A percentile compares a stretch with the other conserved stretches of the same genome.
Evolutionary conservation across 2,888 invertebrate genomes (phyloP).

Genomic region (Phytoseiulus persimilis): DNA sequence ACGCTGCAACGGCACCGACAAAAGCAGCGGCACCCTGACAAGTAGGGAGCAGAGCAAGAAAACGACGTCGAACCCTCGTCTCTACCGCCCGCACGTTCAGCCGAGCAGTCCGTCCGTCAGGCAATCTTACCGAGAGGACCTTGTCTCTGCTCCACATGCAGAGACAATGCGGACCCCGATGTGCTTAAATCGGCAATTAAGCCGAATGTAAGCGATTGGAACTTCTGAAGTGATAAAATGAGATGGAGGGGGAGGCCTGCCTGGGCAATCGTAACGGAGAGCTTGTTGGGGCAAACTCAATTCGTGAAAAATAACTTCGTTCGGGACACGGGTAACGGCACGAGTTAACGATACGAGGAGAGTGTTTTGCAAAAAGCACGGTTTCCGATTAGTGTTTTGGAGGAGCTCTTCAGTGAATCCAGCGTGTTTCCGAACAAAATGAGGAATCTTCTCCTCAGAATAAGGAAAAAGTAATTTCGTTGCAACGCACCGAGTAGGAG

Average conservation of each 20-base stretch:
- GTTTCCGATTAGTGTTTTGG: too few relatives aligned
- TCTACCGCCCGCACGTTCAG: neutral
- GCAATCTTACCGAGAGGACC: neutral
- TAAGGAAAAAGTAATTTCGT: too few relatives aligned
- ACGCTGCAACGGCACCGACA: neutral
- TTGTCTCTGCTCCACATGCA: neutral
- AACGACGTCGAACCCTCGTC: neutral
- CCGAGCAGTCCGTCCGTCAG: neutral
- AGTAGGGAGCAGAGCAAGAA: neutral
- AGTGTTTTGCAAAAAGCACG: too few relatives aligned
- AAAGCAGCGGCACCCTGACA: neutral
- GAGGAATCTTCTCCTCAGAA: too few relatives aligned
- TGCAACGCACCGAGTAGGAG: too few relatives aligned
- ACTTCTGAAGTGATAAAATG: neutral
- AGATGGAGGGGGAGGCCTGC: too few relatives aligned
- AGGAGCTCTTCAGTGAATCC: too few relatives aligned
- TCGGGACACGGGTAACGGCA: neutral
- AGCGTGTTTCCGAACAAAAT: too few relatives aligned
- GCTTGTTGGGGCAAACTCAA: neutral
- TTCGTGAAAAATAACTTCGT: neutral
- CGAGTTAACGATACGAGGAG: too few relatives aligned
- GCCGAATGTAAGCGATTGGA: neutral
- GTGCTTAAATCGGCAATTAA: neutral
- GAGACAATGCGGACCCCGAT: neutral
- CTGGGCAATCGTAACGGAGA: neutral